Evolutionary conservation across 1,140 invertebrate species (phyloP).

Genomic region (Drosophila fuyamai): DNA sequence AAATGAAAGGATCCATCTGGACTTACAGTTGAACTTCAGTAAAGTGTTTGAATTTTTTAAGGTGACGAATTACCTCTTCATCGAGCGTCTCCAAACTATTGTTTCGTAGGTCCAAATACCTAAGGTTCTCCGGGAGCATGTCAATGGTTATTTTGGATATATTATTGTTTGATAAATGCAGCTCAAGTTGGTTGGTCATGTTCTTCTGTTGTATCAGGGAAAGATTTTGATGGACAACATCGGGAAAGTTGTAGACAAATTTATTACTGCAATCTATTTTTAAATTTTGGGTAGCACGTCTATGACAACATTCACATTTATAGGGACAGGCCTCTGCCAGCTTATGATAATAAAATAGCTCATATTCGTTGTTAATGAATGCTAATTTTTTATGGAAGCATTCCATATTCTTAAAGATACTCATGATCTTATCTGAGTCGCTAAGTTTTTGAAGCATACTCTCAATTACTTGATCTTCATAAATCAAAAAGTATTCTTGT

Average conservation of each 20-base stretch:
- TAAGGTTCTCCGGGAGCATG: background rate
- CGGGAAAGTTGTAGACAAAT: background rate
- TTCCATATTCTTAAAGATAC: constrained; percentile 13
- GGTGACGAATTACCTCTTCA: background rate
- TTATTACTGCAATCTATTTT: constrained; percentile 10
- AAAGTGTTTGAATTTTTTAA: background rate
- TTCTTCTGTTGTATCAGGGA: background rate
- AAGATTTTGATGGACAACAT: background rate
- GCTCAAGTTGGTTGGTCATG: background rate
- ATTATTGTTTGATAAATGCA: constrained; percentile 13
- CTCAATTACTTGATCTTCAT: background rate
- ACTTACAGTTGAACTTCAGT: constrained; percentile 10
- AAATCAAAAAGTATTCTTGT: constrained; percentile 2
- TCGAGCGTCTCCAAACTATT: constrained; percentile 16
- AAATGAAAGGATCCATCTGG: constrained; percentile 12
- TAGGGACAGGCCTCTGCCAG: constrained; percentile 1
- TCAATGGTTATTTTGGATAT: background rate
- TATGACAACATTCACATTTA: constrained; percentile 23
- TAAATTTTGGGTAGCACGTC: background rate
- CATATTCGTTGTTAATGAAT: constrained; percentile 5
- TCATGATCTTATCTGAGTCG: background rate
- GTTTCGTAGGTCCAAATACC: constrained; percentile 19
- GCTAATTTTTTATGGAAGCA: constrained; percentile 4
- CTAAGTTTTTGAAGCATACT: constrained; percentile 4
- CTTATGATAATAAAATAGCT: background rate